phyloP scores from a whole-genome alignment of 2,888 invertebrate genomes.

The Drosophila acutilabella region DNA sequence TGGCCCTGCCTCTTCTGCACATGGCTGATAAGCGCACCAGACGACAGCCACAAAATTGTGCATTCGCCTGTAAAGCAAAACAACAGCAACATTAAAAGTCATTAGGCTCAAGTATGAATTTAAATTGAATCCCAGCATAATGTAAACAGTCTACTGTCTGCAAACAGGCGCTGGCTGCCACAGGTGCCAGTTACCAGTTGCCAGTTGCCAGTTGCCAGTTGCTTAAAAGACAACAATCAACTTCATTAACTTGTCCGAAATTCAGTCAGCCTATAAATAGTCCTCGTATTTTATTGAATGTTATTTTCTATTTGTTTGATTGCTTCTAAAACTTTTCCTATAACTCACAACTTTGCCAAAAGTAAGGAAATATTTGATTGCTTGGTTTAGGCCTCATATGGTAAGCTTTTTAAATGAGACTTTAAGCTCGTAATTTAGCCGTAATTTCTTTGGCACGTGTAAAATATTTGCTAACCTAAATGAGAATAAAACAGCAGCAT shows the following conservation, averaged over 20 bases:
- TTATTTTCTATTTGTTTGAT: constrained; percentile 29
- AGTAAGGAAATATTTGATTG: constrained; percentile 14
- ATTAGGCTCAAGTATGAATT: constrained; percentile 73
- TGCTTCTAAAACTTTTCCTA: constrained; percentile 52
- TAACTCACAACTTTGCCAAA: constrained; percentile 14
- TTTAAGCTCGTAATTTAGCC: constrained; percentile 57
- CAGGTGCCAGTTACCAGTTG: too few species aligned
- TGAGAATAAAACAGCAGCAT: neutral
- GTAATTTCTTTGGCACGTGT: constrained; percentile 60
- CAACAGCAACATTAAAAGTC: constrained; percentile 72
- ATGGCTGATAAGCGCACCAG: constrained; percentile 69
- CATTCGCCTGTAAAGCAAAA: constrained; percentile 76
- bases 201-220: too few species aligned
- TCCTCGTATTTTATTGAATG: constrained; percentile 20
- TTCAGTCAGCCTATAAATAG: constrained; percentile 58
- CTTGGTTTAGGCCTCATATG: constrained; percentile 12
- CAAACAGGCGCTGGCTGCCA: constrained; percentile 19
- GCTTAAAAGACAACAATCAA: neutral
- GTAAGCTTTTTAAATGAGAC: constrained; percentile 30
- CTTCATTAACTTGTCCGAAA: constrained; percentile 20
- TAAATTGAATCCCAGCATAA: constrained; percentile 63
- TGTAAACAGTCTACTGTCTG: neutral
- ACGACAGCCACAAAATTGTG: constrained; percentile 59
- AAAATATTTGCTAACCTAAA: neutral
- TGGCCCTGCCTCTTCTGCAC: constrained; percentile 48